Conservation (phyloP, 2,797 vertebrate genomes). For the Semotilus atromaculatus region DNA sequence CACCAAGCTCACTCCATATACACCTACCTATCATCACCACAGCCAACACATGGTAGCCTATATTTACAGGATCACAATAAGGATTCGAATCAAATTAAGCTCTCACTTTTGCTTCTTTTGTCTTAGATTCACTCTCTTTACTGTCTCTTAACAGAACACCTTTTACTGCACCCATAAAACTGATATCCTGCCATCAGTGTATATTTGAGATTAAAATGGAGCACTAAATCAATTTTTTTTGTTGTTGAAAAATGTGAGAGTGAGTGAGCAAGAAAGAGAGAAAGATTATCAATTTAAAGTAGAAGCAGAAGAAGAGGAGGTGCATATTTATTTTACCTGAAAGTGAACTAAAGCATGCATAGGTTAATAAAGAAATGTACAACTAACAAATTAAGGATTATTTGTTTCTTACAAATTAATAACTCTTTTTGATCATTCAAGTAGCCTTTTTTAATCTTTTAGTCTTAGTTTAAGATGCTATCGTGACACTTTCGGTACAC, state of each 20-base stretch:
- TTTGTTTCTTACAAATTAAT: neutral
- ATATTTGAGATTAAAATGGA: constrained; percentile 4
- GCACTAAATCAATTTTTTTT: neutral
- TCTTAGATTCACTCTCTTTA: neutral
- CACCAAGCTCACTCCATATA: neutral
- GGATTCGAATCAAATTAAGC: constrained; percentile 6
- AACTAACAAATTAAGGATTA: neutral
- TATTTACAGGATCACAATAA: constrained; percentile 27
- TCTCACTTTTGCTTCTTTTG: constrained; percentile 8
- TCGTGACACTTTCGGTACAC: neutral
- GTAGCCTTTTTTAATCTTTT: neutral
- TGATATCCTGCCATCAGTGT: neutral
- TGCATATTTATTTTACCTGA: neutral
- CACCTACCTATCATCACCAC: constrained; percentile 11
- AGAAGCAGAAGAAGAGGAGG: neutral
- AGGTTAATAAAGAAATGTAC: neutral
- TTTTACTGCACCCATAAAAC: neutral
- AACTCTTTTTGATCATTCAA: neutral
- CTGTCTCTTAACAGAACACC: constrained; percentile 11
- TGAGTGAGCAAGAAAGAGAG: neutral
- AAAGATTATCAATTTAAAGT: neutral
- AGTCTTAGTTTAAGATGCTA: neutral
- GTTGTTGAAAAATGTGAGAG: neutral
- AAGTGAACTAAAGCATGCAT: neutral
- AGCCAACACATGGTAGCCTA: constrained; percentile 11